Evolutionary conservation across 2,888 invertebrate species (phyloP), one percentile per base, ranked within the genome.

Genomic region (Drosophila cognata): DNA sequence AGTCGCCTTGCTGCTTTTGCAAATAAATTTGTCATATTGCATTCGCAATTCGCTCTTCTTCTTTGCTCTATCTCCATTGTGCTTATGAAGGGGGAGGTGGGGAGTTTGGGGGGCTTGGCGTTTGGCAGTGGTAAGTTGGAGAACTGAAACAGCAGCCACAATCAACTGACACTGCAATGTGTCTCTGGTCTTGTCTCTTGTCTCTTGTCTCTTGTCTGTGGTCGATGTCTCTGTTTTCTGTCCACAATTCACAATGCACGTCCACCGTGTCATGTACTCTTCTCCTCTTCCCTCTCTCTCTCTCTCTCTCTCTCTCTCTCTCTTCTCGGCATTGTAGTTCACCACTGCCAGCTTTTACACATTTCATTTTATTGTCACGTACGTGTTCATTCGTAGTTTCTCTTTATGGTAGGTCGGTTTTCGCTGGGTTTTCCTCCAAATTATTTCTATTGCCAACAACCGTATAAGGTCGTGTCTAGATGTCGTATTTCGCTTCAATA

Each of bases 301-400:
- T 18, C 29, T 7, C 18, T 29, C 28, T 4, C 31, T 4, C 18
- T 11, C 31, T 33, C 41, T 25, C 28, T 41, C 55, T 18, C 53
- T 48, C 48, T n/a, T 3, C 65, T 50, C 65, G 55, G 43, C 43
- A 51, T 18, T 18, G 16, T 25, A 71, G 57, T 69, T 71, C 55
- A 36, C 74, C 74, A 75, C 60, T 57, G 65, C 66, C 82, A 72
- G 74, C 76, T 71, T 77, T 85, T 82, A 88, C 83, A 89, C 90
- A 89, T 85, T 89, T 88, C 90, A 80, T 88, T 89, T 89, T 89
- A 87, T 91, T 89, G 90, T 89, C 89, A 91, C 91, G 88, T 91
- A 83, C 81, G 76, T 75, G 74, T 78, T 88, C 74, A 73, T 71
- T 77, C 72, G 75, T 61, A 72, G 81, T 77, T 82, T 75, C 89